Base-by-base conservation (phyloP, 2,888 invertebrate genomes). In the Drosophila acutilabella region DNA sequence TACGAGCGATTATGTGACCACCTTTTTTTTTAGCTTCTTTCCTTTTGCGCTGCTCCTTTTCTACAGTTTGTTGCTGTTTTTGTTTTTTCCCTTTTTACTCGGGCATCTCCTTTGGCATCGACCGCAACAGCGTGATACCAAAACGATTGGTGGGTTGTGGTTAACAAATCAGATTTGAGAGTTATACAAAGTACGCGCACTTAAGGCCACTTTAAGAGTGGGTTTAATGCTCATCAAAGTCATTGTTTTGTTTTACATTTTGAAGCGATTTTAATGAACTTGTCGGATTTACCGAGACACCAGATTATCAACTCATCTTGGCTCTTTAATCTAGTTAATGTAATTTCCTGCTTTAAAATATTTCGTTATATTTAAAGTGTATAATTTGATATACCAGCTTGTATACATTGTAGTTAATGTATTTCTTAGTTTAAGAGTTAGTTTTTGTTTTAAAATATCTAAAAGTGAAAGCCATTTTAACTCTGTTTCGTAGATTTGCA, bases 1-100 rank as follows among this genome's bases (percentile, higher is more conserved):
- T 85, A 85, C 82, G 62, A 64, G 69, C 79, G 84, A 87, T 85
- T 87, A 84, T 81, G 71, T 70, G 75, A 65, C 60, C 47, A 59
- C 23, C 14, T 54, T 61, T 51, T 54, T 58, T 47, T 13, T 20
- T 20, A n/a, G 4, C 51, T 7, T 36, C 13, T 13, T 11, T 36
- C 36, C 13, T 36, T 36, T 13, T 13, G 36, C 36, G 13, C 36
- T 36, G 13, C 5, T 36, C 4, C 47, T 38, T 23, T 2, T 30
- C 8, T 8, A 30, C 30, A 30, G 8, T 41, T 51, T 20, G 33
- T 40, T 56, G 4, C 30, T 30, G 47, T 36, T 38, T 56, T 10
- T n/a, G 18, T 8, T 0, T 8, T 10, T 18, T 16, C 8, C 45
- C 42, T 13, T 36, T 30, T 30, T 8, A 30, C 30, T 30, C 8